Evolutionary conservation across 2,888 invertebrate species (phyloP), one percentile per base, ranked within the genome.

Genomic region (Cordilura impudica): DNA sequence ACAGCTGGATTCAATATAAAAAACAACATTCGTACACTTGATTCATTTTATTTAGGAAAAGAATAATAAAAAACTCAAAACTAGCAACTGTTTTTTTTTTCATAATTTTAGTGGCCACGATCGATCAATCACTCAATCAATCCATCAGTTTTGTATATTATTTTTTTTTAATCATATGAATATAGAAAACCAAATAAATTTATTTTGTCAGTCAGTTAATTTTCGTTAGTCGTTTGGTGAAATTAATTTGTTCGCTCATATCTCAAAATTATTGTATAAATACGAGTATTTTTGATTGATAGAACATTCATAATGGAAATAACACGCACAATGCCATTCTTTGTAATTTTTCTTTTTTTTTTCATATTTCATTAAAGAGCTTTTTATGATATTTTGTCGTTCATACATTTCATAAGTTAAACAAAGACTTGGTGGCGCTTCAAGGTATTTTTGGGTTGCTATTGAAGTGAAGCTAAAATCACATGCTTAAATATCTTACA

Each of bases 71-170:
- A 49, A 49, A 35, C 35, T 49, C 49, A 49, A 63, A 63, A 49
- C 49, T 63, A 63, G 63, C 49, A 47, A 63, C 63, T 35, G 63
- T 47, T 45, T 60, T 8, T 29, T 16, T 74, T 56, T 69, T 29
- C 47, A 58, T 35, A 43, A 43, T 66, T 58, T 35, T 74, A 39
- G 21, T 71, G 53, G 63, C 66, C 35, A 56, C 77, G 61, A 81
- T 76, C 83, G 79, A 83, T 83, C 83, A 82, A 81, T 83, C 83
- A 81, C 71, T 79, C 83, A 81, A 82, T 81, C 83, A 81, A 81
- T 82, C 82, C 73, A 78, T 82, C 82, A 82, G 74, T 69, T 76
- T 56, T 71, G 29, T 66, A 45, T 70, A 14, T 70, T 35, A 39
- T 29, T 77, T 39, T 56, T 63, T 63, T 31, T 12, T 10, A 31